Conservation (phyloP, 2,113 vertebrate genomes). For the Picathartes gymnocephalus region DNA sequence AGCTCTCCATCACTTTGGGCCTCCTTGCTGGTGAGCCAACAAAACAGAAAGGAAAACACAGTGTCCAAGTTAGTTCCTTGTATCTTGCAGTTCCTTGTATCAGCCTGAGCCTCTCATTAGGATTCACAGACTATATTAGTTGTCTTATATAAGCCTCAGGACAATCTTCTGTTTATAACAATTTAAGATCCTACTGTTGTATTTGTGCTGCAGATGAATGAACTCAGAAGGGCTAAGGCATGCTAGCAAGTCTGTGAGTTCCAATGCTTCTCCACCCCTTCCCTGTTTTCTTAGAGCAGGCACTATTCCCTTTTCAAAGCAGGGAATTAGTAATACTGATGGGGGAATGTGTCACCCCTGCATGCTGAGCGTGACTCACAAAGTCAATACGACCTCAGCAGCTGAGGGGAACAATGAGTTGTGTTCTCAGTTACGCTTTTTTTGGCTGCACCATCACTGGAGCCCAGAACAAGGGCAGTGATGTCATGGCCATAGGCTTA, state of each 20-base stretch:
- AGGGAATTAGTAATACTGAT: background rate
- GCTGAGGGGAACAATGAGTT: background rate
- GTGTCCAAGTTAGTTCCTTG: background rate
- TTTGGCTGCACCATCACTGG: background rate
- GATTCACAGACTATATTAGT: background rate
- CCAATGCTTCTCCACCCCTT: background rate
- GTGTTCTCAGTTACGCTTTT: background rate
- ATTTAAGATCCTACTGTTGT: background rate
- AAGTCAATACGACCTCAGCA: background rate
- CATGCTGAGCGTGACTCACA: background rate
- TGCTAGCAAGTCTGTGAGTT: background rate
- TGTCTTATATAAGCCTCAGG: background rate
- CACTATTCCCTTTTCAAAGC: background rate
- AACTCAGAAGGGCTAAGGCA: background rate
- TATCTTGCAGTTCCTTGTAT: background rate
- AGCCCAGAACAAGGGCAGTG: conserved; percentile 3
- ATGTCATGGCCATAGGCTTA: conserved; percentile 12
- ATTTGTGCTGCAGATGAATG: background rate
- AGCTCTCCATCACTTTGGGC: background rate
- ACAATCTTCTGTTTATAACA: background rate
- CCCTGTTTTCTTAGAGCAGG: background rate
- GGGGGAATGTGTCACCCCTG: background rate
- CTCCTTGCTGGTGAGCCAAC: background rate
- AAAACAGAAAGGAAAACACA: background rate
- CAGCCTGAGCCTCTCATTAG: background rate